Evolutionary conservation across 2,113 vertebrate species (phyloP), one percentile per base, ranked within the genome.

Genomic region (Zosterops lateralis): DNA sequence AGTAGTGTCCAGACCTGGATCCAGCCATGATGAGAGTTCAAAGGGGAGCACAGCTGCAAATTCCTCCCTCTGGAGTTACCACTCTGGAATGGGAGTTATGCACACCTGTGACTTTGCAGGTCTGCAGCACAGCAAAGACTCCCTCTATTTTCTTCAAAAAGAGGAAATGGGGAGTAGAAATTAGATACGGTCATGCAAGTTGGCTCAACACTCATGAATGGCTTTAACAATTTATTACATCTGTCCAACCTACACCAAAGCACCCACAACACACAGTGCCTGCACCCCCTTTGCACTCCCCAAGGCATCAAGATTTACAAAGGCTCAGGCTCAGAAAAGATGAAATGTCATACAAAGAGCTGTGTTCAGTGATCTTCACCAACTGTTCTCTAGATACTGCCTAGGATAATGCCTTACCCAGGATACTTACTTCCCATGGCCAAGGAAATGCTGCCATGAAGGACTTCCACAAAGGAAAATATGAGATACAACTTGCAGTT

Each of bases 261-360:
- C 3, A 9, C 12, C 14, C 36, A 21, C 17, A 53, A 29, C 17
- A 36, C 31, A 42, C 13, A 36, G 26, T 20, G 29, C 21, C 48
- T 68, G 53, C n/a, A 44, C 26, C 3, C 17, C 7, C 14, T 14
- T 38, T 26, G 70, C 47, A 66, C 18, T 81, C 28, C 14, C 16
- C 24, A 67, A 5, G 44, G 36, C 26, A 42, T 38, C 0, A 0
- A 64, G 17, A 29, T 40, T 62, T 68, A 51, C 61, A 25, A 75
- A 83, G 48, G 13, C 22, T 13, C 32, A 31, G 21, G 14, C 40
- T 83, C 58, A 68, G n/a, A 48, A 65, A 78, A 87, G 21, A 36
- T 45, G 54, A 78, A 71, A 79, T 19, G 14, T 3, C 17, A 21
- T 16, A 58, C 36, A 79, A 85, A 79, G 34, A 79, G 20, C 29